Evolutionary conservation across 2,888 invertebrate species (phyloP), one percentile per base, ranked within the genome.

Genomic region (Caenorhabditis virilis): DNA sequence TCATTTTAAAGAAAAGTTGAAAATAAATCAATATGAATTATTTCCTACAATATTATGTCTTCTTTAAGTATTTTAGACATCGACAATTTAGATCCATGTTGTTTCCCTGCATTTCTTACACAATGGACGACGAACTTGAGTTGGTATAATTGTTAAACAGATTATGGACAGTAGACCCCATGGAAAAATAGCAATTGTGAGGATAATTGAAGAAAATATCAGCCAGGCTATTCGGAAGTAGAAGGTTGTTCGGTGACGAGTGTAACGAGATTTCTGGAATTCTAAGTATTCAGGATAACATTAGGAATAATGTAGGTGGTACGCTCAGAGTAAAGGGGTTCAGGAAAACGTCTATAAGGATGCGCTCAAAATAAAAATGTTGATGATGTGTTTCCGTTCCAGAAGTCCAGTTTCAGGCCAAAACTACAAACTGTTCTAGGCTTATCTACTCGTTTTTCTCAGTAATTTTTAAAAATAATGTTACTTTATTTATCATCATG

Each of bases 181-280:
- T 4, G 64, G 64, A 41, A 64, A 64, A 26, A 64, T 50, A 13
- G 57, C 42, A 0, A 50, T 23, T 0, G 63, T 57, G 3, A 63
- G 41, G 16, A 57, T 49, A 7, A 63, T 18, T 3, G 41, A 45
- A 16, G 63, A 49, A 7, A 63, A 13, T 11, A 50, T 9, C 4
- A 63, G 33, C 63, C 63, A 63, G n/a, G 50, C 54, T 15, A 63
- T 58, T 4, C 63, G 63, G 9, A 49, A 48, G 16, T 45, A 38
- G 1, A 36, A 46, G 3, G 63, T 63, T 27, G 63, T 58, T n/a
- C 63, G 63, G 20, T 57, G 43, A 5, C 57, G 63, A 6, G 63
- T 63, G 49, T 58, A 63, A 2, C 63, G 49, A 15, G 57, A 38
- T 1, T 48, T 58, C 63, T 63, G 50, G n/a, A 56, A 52, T n/a